A percentile compares a stretch with the other conserved stretches of the same genome.
phyloP scores from a whole-genome alignment of 1,140 invertebrate species.

The Liolophura sinensis region DNA sequence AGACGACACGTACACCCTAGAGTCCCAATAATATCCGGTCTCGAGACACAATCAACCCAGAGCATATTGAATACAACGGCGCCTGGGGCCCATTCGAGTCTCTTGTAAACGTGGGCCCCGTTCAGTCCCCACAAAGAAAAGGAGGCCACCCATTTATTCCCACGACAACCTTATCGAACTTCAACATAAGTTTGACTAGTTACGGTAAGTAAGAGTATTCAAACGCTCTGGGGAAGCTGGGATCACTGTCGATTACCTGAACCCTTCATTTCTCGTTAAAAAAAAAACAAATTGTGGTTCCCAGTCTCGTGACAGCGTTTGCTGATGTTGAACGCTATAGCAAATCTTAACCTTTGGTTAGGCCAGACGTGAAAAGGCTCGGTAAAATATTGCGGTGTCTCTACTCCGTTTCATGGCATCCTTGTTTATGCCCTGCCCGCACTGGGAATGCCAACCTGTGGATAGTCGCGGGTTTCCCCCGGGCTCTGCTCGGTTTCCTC shows the following conservation, averaged over 20 bases:
- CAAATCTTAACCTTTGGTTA: conserved; percentile 10
- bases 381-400: conserved; percentile 11
- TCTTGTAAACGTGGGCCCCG: conserved; percentile 29
- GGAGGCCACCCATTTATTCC: conserved; percentile 26
- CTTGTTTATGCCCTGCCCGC: too few species aligned
- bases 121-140: conserved; percentile 28
- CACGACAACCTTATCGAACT: conserved; percentile 14
- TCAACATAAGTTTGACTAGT: conserved; percentile 28
- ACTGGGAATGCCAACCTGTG: too few species aligned
- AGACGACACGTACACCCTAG: conserved; percentile 12
- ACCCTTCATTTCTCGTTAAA: not conserved
- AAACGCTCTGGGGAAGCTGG: conserved; percentile 6
- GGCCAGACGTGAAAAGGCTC: conserved; percentile 9
- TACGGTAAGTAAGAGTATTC: conserved; percentile 11
- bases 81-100: conserved; percentile 22
- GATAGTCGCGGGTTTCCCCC: too few species aligned
- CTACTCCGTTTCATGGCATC: too few species aligned
- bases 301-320: too few species aligned
- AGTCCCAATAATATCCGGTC: conserved; percentile 14
- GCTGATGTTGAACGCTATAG: too few species aligned
- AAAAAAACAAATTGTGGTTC: conserved; percentile 9
- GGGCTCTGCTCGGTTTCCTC: too few species aligned
- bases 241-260: not conserved
- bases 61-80: conserved; percentile 27
- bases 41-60: conserved; percentile 17